Conservation (phyloP, 2,888 invertebrate genomes). For the Anthophora plumipes region DNA sequence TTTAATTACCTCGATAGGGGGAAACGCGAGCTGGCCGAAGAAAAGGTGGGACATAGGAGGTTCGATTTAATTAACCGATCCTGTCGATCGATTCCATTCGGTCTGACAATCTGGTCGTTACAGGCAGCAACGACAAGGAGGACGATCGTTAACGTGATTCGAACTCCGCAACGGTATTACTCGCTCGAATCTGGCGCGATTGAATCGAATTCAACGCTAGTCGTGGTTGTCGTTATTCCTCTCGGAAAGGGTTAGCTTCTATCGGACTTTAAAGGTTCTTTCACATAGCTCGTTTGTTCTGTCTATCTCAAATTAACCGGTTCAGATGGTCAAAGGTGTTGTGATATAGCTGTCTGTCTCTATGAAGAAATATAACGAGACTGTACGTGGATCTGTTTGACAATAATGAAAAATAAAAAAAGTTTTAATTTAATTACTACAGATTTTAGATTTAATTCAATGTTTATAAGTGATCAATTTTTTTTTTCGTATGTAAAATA, state of each 20-base stretch:
- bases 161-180: slow-evolving; percentile 69
- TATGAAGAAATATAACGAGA: no score
- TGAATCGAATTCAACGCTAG: slow-evolving; percentile 66
- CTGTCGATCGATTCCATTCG: slow-evolving; percentile 69
- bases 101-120: slow-evolving; percentile 68
- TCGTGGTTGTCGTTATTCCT: slow-evolving; percentile 39
- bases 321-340: slow-evolving; percentile 11
- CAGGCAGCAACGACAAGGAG: slow-evolving; percentile 62
- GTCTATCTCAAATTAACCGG: neutral
- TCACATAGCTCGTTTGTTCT: slow-evolving; percentile 26
- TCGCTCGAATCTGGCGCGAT: slow-evolving; percentile 67
- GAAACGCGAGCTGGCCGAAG: slow-evolving; percentile 40
- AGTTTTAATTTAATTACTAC: no score
- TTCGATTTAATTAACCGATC: slow-evolving; percentile 75
- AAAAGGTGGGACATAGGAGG: slow-evolving; percentile 48
- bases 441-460: no score
- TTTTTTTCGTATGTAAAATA: no score
- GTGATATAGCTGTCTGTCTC: no score
- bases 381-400: no score
- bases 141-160: slow-evolving; percentile 73
- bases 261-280: slow-evolving; percentile 48
- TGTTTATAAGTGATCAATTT: no score
- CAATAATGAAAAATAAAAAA: no score
- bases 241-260: slow-evolving; percentile 33
- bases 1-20: slow-evolving; percentile 74